Percentiles rank a stretch among this genome's conserved stretches.
Conservation (phyloP, 2,888 invertebrate genomes). For the Cryptus viduatorius region DNA sequence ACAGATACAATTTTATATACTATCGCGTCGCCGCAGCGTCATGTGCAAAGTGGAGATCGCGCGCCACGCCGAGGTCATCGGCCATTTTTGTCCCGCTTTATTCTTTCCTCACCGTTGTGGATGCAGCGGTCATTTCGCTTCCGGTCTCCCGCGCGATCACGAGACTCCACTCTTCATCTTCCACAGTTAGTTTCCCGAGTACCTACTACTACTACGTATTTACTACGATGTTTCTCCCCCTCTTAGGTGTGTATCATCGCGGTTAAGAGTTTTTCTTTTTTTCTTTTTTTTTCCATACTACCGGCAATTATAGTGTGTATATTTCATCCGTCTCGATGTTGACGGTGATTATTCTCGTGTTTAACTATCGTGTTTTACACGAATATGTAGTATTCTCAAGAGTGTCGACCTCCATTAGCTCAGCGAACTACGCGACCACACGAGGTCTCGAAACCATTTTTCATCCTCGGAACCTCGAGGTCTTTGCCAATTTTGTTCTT, state of each 20-base stretch:
- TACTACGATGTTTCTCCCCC: not conserved
- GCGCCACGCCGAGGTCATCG: conserved; percentile 55
- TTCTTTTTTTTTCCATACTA: not conserved
- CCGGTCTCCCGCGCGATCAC: conserved; percentile 54
- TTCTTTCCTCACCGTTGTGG: conserved; percentile 37
- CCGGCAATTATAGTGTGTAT: conserved; percentile 21
- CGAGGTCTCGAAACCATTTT: conserved; percentile 50
- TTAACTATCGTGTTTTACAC: conserved; percentile 11
- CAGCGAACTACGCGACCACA: not conserved
- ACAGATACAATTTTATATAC: conserved; percentile 53
- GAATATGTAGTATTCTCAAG: conserved; percentile 15
- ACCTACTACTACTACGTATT: conserved; percentile 2
- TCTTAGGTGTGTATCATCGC: conserved; percentile 20
- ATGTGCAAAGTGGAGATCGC: not conserved
- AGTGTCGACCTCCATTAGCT: conserved; percentile 34
- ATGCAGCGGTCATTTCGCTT: conserved; percentile 63
- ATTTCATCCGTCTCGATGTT: conserved; percentile 11
- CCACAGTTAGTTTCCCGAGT: not conserved
- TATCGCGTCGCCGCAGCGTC: conserved; percentile 16
- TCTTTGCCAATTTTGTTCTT: conserved; percentile 59
- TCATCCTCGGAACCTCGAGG: conserved; percentile 49
- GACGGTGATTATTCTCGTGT: conserved; percentile 33
- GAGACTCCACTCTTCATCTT: conserved; percentile 38
- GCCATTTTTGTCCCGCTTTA: conserved; percentile 58
- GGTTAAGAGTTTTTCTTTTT: conserved; percentile 2